Evolutionary conservation across 2,888 invertebrate species (phyloP), one percentile per base, ranked within the genome.

Genomic region (Euclidia mi): DNA sequence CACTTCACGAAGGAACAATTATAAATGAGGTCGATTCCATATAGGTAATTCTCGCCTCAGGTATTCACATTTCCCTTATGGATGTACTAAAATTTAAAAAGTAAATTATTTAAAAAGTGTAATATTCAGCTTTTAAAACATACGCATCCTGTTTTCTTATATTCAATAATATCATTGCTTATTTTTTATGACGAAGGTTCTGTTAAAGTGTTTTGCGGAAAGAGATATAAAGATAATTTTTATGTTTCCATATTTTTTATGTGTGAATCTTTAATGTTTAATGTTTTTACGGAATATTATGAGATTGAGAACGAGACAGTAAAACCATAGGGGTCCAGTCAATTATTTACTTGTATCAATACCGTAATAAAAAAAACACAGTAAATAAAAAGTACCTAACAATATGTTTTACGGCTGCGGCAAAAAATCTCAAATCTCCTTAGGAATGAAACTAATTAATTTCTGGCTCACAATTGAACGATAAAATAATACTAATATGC

Each of bases 11-110:
- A 37, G 56, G 60, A 74, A 74, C 46, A 76, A 74, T 76, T 76
- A 78, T 72, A 66, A 78, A 76, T 76, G 71, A 78, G 79, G 79
- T 65, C 72, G 61, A 65, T 65, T 67, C 70, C 74, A 65, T 78
- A 74, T 70, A 58, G 15, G 70, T 69, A 62, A 65, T 70, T 59
- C 59, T 62, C 50, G 74, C 74, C 74, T 51, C 60, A 37, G 74
- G 76, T 68, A 67, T 49, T 59, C 61, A 40, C 51, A 72, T 74
- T 76, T 69, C 73, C 65, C 62, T 63, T 60, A 47, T 46, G 43
- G 55, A 62, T 57, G 56, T 41, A 56, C 72, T 65, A 52, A 75
- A 62, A 51, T 46, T 68, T 53, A 42, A 59, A 67, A 66, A 6
- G 7, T n/a, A n/a, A n/a, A 56, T 34, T 3, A 53, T 52, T 48